Evolutionary conservation across 2,113 vertebrate species (phyloP), one percentile per base, ranked within the genome.

Genomic region (Silurus meridionalis): DNA sequence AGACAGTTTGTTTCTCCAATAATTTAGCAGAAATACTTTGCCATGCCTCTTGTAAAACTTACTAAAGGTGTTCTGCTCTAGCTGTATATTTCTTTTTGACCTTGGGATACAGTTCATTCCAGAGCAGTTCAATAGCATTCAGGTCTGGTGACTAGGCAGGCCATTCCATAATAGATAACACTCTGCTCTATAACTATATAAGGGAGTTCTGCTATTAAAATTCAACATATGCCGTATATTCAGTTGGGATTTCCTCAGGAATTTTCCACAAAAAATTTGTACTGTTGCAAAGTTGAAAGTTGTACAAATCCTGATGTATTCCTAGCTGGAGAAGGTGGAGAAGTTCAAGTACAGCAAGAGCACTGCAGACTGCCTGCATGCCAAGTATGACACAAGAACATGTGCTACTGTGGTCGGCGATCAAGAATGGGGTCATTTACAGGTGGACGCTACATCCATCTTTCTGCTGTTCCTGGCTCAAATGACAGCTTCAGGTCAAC

Each of bases 311-410:
- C 28, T 79, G 21, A 79, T 87, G 58, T 71, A 63, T 21, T 69
- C 57, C 78, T 89, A 99, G 98, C 94, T 98, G 87, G 95, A 98
- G 83, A 99, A 99, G 92, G 96, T 99, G 87, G 98, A 99, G 91
- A 97, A 96, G 23, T 99, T 99, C 90, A 99, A 99, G 87, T 97
- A 98, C 92, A 98, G 96, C 93, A 96, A 95, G 86, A 97, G 96
- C 81, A 96, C 96, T 58, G 92, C 87, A 8, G 98, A 99, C 90
- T 96, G 95, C n/a, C 95, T 99, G 37, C 98, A 99, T 63, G 98
- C 98, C 86, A 99, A 99, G 91, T 99, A 97, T 91, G 95, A 97
- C 92, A 96, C 96, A 58, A 90, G 77, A 86, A 99, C 97, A 37
- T 99, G 98, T 88, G 95, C 95, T 37, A 91, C 96, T 0, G 95